phyloP scores from a whole-genome alignment of 1,140 invertebrate species.

The Pachypsylla venusta region DNA sequence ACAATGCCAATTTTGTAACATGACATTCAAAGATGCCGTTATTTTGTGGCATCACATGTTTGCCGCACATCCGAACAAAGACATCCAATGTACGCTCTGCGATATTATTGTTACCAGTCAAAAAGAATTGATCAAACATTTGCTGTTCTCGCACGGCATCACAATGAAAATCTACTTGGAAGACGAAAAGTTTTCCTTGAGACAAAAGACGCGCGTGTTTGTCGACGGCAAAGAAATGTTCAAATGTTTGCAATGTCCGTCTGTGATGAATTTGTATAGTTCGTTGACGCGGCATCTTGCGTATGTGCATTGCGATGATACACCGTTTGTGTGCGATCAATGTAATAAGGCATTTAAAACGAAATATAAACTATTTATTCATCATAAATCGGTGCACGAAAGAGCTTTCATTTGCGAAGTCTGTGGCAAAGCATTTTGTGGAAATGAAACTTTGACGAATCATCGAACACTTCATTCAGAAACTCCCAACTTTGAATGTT shows the following conservation, averaged over 20 bases:
- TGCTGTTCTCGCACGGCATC: neutral
- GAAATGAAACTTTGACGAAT: too few species aligned
- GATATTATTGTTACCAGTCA: neutral
- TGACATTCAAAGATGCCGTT: neutral
- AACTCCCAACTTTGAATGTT: too few species aligned
- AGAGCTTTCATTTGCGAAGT: too few species aligned
- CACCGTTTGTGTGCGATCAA: constrained; percentile 46
- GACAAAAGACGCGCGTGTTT: neutral
- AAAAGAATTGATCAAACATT: neutral
- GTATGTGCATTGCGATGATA: constrained; percentile 49
- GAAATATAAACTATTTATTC: constrained; percentile 34
- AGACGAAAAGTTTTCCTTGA: too few species aligned
- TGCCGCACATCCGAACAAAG: neutral
- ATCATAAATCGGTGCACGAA: too few species aligned
- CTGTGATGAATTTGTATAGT: neutral
- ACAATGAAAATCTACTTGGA: neutral
- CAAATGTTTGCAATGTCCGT: neutral
- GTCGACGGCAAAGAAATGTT: constrained; percentile 2
- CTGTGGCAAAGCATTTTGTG: too few species aligned
- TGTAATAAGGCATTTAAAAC: constrained; percentile 37
- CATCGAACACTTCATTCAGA: too few species aligned
- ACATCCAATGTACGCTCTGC: neutral
- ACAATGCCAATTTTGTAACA: neutral
- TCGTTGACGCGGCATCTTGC: neutral
- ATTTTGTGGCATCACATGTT: constrained; percentile 1